Evolutionary conservation across 2,113 vertebrate species (phyloP), one percentile per base, ranked within the genome.

Genomic region (Syrmaticus mikado): DNA sequence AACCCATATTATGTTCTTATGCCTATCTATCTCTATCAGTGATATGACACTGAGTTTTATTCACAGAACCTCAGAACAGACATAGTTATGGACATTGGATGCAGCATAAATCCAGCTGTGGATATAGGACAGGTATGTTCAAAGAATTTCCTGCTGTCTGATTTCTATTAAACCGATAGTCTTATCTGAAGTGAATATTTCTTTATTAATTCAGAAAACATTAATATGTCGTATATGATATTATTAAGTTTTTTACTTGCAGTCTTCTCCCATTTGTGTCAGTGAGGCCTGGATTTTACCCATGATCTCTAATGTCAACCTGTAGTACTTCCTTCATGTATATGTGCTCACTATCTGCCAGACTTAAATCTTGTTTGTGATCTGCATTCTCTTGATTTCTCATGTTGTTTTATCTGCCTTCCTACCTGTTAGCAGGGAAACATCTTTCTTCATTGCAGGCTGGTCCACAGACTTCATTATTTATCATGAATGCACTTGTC

Each of bases 71-170:
- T 99, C 94, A 98, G 97, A 97, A 98, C 99, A 21, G 98, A 99
- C 94, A 98, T 99, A 15, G 98, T 99, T 89, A 96, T 98, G 87
- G 99, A 99, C 60, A 46, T 98, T 24, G 99, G 99, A 53, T 82
- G 52, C 92, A 99, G 99, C 74, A 97, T 99, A 94, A 99, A 99
- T 85, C 99, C 99, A 20, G 98, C 98, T 34, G 94, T 99, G 82
- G 99, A 99, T 97, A 97, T 99, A 55, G 99, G 99, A 48, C 99
- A 99, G 98, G 99, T 99, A 97, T 8, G 97, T 95, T 38, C 24
- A 41, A 78, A 78, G 40, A 43, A 61, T 53, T 67, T 77, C 19
- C 32, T 84, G 11, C 8, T 74, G 36, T 66, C 52, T 74, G 82
- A 2, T 87, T 80, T 87, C 46, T 93, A 2, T 76, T 81, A 58